A percentile compares a stretch with the other conserved stretches of the same genome.
These are phyloP conservation scores for Hydraecia micacea DNA, from an alignment of 2,888 invertebrate genomes.

Conservation along the genomic window DNA sequence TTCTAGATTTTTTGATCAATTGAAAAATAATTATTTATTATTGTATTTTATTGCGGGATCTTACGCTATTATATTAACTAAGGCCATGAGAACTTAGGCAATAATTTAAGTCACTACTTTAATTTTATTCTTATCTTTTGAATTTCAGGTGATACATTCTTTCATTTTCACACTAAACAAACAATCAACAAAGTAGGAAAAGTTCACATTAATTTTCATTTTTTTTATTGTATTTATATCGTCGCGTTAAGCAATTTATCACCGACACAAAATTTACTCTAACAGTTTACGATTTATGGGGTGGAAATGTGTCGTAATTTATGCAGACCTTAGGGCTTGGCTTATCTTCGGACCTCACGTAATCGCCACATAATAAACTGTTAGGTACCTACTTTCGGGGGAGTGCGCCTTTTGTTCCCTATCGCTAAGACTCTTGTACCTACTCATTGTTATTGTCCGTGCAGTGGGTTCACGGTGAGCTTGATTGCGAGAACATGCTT, in stretches of 20 bases:
- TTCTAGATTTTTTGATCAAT: neutral
- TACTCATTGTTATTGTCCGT: slow-evolving; percentile 21
- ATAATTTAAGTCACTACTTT: slow-evolving; percentile 2
- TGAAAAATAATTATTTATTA: neutral
- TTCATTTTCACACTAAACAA: slow-evolving; percentile 12
- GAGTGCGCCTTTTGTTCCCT: slow-evolving; percentile 46
- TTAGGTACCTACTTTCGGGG: slow-evolving; percentile 36
- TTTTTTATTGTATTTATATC: neutral
- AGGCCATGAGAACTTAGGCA: slow-evolving; percentile 18
- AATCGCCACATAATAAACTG: slow-evolving; percentile 62
- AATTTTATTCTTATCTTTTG: slow-evolving; percentile 18
- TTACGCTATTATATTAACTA: slow-evolving; percentile 12
- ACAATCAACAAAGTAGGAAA: slow-evolving; percentile 12
- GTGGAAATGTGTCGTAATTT: slow-evolving; percentile 56
- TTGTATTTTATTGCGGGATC: slow-evolving; percentile 1
- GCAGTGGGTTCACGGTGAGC: slow-evolving; percentile 10
- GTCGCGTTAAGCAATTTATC: slow-evolving; percentile 37
- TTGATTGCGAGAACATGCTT: neutral
- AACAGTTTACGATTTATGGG: slow-evolving; percentile 57
- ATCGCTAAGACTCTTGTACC: slow-evolving; percentile 54
- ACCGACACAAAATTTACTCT: slow-evolving; percentile 38
- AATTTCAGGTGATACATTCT: slow-evolving; percentile 18
- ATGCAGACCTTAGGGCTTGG: slow-evolving; percentile 61
- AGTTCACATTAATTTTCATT: neutral
- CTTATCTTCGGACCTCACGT: slow-evolving; percentile 60